Evolutionary conservation across 1,140 invertebrate genomes (phyloP), one percentile per base, ranked within the genome.

Genomic region (Lycorma delicatula): DNA sequence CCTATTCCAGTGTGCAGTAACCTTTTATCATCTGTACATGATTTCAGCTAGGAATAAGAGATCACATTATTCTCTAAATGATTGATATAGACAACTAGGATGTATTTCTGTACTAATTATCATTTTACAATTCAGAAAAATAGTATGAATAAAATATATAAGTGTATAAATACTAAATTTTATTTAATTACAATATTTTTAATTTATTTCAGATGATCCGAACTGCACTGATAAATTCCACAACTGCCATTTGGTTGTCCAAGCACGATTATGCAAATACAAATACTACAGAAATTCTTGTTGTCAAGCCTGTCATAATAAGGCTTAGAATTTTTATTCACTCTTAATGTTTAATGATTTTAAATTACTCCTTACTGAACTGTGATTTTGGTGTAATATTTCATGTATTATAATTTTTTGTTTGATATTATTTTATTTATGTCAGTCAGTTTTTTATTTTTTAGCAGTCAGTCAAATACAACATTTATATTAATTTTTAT

Each of bases 251-350:
- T 74, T 89, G 59, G 87, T 89, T 0, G 80, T 84, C 0, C 84
- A 89, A 71, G 85, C 87, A 9, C 75, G 87, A 38, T 77, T 91
- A 1, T 93, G 89, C 70, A 80, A 79, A 65, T 90, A 89, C 68
- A 80, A 83, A 55, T 91, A 87, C 71, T 92, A 92, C 71, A 79
- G 80, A 28, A 78, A 78, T 31, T 83, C 85, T 46, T 93, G 90
- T 66, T 93, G 90, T 69, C 67, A 76, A 20, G 85, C 86, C 20
- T 89, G 86, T 27, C 47, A 49, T n/a, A 48, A 41, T 34, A 57
- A 57, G 46, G 46, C 48, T 54, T 62, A 63, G 56, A 58, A 79
- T 79, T 56, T 75, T 82, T 82, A 85, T 67, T 82, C 82, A 16
- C 82, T 84, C 63, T 18, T 22, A 44, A 44, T 25, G 22, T 25